phyloP scores from a whole-genome alignment of 2,888 invertebrate species.

The Drosophila kambysellisi region DNA sequence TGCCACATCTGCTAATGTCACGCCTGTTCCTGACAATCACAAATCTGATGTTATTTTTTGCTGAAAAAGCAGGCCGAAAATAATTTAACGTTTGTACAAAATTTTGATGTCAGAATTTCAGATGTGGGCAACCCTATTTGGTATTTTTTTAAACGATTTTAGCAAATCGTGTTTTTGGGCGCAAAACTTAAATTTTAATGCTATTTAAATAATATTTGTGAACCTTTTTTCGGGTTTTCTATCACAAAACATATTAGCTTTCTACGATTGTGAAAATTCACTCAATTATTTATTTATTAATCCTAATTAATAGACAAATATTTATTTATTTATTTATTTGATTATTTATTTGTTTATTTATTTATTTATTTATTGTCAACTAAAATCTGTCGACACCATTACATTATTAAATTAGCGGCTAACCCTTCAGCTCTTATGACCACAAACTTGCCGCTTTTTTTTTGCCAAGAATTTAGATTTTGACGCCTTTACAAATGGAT shows the following conservation, averaged over 20 bases:
- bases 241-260: neutral
- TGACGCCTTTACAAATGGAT: neutral
- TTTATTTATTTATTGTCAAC: too few relatives aligned
- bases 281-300: neutral
- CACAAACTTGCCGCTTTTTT: neutral
- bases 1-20: conserved; percentile 75
- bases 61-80: neutral
- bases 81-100: conserved; percentile 16
- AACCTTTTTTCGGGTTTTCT: neutral
- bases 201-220: neutral
- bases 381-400: too few relatives aligned
- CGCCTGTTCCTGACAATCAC: conserved; percentile 59
- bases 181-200: neutral
- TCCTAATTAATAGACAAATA: neutral
- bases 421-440: neutral
- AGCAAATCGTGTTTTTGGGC: neutral
- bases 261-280: neutral
- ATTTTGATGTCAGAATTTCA: conserved; percentile 21
- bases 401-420: too few relatives aligned
- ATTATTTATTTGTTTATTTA: too few relatives aligned
- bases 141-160: neutral
- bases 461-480: neutral
- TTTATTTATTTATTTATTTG: too few relatives aligned
- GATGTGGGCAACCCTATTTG: neutral
- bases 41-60: conserved; percentile 30